Conservation (phyloP, 2,888 invertebrate genomes). For the Drosophila siamana region DNA sequence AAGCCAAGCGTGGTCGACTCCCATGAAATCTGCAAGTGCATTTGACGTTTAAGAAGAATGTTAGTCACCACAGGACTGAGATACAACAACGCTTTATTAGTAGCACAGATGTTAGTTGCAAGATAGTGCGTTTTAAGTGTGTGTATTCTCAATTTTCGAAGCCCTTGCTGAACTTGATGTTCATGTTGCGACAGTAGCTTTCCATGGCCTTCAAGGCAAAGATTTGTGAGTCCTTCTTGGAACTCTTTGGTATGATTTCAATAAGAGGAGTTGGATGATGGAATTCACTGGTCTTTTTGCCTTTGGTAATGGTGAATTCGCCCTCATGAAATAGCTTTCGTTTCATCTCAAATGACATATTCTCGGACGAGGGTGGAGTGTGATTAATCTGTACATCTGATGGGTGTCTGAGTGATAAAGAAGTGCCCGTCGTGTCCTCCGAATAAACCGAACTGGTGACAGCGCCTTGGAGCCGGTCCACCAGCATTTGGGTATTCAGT, state of each 20-base stretch:
- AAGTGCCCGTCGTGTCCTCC: neutral
- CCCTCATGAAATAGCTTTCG: conserved; percentile 57
- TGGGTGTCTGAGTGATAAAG: too few relatives aligned
- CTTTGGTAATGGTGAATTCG: conserved; percentile 58
- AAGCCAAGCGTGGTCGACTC: conserved; percentile 99
- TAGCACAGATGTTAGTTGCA: conserved; percentile 2
- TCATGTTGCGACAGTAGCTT: conserved; percentile 30
- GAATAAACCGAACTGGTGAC: neutral
- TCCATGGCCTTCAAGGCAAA: conserved; percentile 28
- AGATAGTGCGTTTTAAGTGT: neutral
- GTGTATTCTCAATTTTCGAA: neutral
- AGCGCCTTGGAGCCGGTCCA: conserved; percentile 13
- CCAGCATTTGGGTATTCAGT: conserved; percentile 14
- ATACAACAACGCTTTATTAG: conserved; percentile 24
- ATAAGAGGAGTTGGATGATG: conserved; percentile 17
- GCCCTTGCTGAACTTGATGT: conserved; percentile 37
- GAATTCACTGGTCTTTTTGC: conserved; percentile 44
- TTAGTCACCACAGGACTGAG: conserved; percentile 17
- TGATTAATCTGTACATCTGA: neutral
- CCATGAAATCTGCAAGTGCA: conserved; percentile 93
- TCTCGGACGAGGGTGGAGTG: too few relatives aligned
- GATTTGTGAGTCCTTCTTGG: conserved; percentile 6
- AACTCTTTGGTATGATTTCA: neutral
- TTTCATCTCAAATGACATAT: conserved; percentile 47
- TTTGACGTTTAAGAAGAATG: conserved; percentile 22